phyloP scores from a whole-genome alignment of 2,113 vertebrate species.

The Scolopax mira region DNA sequence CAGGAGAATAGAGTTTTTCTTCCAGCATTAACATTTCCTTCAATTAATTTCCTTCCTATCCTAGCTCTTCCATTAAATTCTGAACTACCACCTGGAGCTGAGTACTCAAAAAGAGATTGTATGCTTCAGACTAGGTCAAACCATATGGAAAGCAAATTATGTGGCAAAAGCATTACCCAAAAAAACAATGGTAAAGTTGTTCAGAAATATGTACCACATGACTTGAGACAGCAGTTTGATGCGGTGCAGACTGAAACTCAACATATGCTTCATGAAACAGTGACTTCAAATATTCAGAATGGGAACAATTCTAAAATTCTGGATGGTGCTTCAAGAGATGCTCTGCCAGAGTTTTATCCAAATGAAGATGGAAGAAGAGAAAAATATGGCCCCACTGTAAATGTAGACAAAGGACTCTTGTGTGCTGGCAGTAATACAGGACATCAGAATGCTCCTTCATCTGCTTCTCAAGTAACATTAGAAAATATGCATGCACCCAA shows the following conservation, averaged over 20 bases:
- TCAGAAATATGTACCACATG: conserved; percentile 19
- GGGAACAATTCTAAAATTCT: background rate
- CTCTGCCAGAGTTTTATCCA: background rate
- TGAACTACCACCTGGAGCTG: conserved; percentile 11
- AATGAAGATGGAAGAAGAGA: background rate
- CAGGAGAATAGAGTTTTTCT: background rate
- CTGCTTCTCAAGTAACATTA: background rate
- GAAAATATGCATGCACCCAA: background rate
- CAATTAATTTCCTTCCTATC: background rate
- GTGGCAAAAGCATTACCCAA: background rate
- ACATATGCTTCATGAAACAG: background rate
- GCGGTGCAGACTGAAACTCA: background rate
- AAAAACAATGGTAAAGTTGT: background rate
- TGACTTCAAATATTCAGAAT: background rate
- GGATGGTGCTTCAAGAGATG: background rate
- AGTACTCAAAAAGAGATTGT: conserved; percentile 15
- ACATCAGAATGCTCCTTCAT: background rate
- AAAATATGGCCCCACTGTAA: background rate
- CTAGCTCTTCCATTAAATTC: conserved; percentile 34
- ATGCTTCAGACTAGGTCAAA: background rate
- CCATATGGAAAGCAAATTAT: conserved; percentile 1
- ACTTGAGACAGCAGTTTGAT: conserved; percentile 53
- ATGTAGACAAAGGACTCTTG: background rate
- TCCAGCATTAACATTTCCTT: background rate
- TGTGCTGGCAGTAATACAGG: background rate